Evolutionary conservation across 2,113 vertebrate genomes (phyloP), one percentile per base, ranked within the genome.

Genomic region (Acanthisitta chloris): DNA sequence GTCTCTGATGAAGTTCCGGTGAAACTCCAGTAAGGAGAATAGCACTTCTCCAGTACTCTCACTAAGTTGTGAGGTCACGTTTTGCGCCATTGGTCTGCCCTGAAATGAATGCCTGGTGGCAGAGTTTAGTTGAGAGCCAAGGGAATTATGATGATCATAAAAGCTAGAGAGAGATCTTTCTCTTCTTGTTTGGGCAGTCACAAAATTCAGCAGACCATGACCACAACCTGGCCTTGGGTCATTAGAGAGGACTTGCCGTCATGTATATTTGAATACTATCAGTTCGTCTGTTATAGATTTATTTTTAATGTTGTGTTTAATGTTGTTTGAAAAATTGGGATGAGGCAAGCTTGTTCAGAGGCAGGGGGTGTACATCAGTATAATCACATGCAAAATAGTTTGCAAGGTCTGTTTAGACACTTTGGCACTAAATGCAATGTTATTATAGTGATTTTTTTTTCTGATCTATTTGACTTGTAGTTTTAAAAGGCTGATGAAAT

Each of bases 401-500:
- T 95, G 78, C 79, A 82, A 94, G 72, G 86, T 73, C 54, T 36
- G 46, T 96, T 82, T 90, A 71, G 94, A 84, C 65, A 64, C 38
- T 94, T 86, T 76, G 61, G 88, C 52, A 61, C 62, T 87, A 85
- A 95, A 80, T 25, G 55, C 77, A 92, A 65, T 70, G 65, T 92
- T 91, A 90, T 91, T 71, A 40, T 9, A 79, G 54, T 67, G 76
- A 46, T 0, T 48, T 70, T 71, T 71, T 74, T 73, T 93, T 59
- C 76, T 26, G 5, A 67, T 85, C 72, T 94, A 36, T 96, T 95
- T 86, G 87, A 87, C 79, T 92, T 43, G 55, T 48, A 61, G 46
- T 84, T 96, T 90, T 95, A 92, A 89, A 96, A 91, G 86, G 49
- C 57, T 72, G 88, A 85, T 86, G 86, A 92, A 94, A 95, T 88